A percentile compares a stretch with the other conserved stretches of the same genome.
These are phyloP conservation scores for Cyprinodon tularosa DNA, from an alignment of 2,113 vertebrate genomes.

Conservation along the genomic window DNA sequence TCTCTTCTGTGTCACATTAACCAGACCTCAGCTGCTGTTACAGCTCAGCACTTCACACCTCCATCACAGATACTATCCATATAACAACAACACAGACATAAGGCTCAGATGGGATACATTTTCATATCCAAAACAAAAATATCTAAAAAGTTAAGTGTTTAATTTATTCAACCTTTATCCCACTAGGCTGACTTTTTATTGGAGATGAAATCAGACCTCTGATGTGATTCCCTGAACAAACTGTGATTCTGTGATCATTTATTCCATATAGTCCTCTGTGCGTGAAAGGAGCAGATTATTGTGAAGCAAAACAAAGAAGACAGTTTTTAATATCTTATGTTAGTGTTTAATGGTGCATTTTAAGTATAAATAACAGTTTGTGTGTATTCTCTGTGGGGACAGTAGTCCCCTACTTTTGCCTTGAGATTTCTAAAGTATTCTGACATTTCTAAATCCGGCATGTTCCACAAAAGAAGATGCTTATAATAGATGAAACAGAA, in stretches of 20 bases:
- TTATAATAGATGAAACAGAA: too few relatives aligned
- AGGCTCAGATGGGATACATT: slow-evolving; percentile 17
- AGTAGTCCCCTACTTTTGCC: too few relatives aligned
- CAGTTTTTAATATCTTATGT: too few relatives aligned
- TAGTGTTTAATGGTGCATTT: too few relatives aligned
- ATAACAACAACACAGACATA: slow-evolving; percentile 41
- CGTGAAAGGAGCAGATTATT: not conserved
- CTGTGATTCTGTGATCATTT: too few relatives aligned
- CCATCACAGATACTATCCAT: slow-evolving; percentile 22
- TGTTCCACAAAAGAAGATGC: too few relatives aligned
- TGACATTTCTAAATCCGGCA: too few relatives aligned
- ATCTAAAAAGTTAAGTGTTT: slow-evolving; percentile 1
- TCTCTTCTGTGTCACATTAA: slow-evolving; percentile 32
- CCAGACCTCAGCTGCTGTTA: slow-evolving; percentile 23
- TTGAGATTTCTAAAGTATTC: too few relatives aligned
- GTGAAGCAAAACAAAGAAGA: not conserved
- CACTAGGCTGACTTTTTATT: not conserved
- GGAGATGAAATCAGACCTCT: not conserved
- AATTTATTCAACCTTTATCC: slow-evolving; percentile 1
- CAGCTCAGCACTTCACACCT: slow-evolving; percentile 37
- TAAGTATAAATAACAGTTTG: too few relatives aligned
- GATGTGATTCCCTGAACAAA: not conserved
- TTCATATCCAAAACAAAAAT: not conserved
- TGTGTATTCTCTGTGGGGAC: too few relatives aligned
- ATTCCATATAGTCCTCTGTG: too few relatives aligned